These are phyloP conservation scores for Aphelinus certus DNA, from an alignment of 1,140 invertebrate genomes.

Conservation along the genomic window DNA sequence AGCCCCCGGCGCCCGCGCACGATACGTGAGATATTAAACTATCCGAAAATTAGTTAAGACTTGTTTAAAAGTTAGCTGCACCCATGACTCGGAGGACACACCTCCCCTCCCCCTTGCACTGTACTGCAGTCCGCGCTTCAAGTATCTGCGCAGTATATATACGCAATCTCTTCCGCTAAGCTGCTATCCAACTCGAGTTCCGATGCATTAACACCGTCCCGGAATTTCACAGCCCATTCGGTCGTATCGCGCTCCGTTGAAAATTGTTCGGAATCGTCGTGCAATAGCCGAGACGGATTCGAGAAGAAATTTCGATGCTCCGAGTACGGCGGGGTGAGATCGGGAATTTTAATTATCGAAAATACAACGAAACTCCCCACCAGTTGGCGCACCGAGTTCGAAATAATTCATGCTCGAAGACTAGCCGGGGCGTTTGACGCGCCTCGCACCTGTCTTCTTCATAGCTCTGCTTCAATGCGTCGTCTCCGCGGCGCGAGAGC, in stretches of 20 bases:
- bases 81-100: background rate
- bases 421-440: constrained; percentile 52
- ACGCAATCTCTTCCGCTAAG: constrained; percentile 21
- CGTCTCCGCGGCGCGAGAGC: constrained; percentile 38
- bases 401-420: too few species aligned
- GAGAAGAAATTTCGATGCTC: constrained; percentile 24
- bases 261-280: background rate
- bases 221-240: too few species aligned
- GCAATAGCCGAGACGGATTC: background rate
- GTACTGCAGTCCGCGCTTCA: too few species aligned
- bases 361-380: too few species aligned
- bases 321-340: background rate
- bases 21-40: constrained; percentile 62
- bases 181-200: too few species aligned
- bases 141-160: too few species aligned
- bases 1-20: constrained; percentile 39
- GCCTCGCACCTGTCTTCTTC: constrained; percentile 54
- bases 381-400: too few species aligned
- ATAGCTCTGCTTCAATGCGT: constrained; percentile 42
- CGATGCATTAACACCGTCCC: too few species aligned
- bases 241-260: too few species aligned
- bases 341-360: background rate
- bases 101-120: too few species aligned
- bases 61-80: constrained; percentile 62
- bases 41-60: constrained; percentile 64